These are phyloP conservation scores for Platyrinchus mystaceus DNA, from an alignment of 2,797 vertebrate species.

Conservation along the genomic window DNA sequence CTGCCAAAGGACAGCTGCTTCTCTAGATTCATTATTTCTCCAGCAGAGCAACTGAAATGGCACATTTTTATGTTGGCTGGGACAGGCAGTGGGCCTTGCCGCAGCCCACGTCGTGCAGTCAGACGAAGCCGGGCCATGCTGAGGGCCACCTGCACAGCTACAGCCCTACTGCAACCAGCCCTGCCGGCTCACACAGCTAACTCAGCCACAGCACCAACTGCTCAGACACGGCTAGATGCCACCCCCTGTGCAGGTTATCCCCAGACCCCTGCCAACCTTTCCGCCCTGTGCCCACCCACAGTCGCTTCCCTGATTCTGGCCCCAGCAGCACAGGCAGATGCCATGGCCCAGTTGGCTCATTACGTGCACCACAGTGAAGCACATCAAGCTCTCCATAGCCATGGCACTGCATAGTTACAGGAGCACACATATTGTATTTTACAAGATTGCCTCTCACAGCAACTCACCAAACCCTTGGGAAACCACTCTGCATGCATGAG, in stretches of 20 bases:
- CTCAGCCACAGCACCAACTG: background rate
- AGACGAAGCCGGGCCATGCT: fast-evolving
- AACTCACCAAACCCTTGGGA: background rate
- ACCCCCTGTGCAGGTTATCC: background rate
- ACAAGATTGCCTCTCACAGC: background rate
- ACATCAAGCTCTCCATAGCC: background rate
- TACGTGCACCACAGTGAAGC: background rate
- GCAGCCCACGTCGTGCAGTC: background rate
- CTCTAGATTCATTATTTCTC: background rate
- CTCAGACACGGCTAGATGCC: background rate
- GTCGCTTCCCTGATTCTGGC: background rate
- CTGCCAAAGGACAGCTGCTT: background rate
- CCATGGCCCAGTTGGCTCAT: fast-evolving
- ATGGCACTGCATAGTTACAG: background rate
- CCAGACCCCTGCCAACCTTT: background rate
- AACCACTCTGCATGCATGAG: fast-evolving
- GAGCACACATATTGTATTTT: background rate
- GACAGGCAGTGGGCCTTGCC: background rate
- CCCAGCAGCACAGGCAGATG: background rate
- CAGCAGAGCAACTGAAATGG: background rate
- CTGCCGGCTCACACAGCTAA: fast-evolving
- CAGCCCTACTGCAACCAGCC: background rate
- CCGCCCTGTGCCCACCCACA: fast-evolving
- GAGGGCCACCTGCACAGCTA: fast-evolving
- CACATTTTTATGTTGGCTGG: fast-evolving